Conservation (phyloP, 1,140 invertebrate species). For the Prorops nasuta region DNA sequence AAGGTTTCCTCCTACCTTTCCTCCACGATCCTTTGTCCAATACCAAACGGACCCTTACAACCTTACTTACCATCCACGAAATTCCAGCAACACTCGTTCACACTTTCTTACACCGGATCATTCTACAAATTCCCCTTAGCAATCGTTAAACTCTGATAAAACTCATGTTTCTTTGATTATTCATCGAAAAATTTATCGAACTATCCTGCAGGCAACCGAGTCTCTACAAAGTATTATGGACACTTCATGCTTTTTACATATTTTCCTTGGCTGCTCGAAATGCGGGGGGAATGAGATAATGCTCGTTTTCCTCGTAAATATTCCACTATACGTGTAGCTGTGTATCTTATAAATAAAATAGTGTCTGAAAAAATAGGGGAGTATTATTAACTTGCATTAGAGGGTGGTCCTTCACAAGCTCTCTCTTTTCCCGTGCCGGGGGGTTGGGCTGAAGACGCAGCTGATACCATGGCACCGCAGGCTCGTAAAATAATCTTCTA, state of each 20-base stretch:
- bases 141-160: too few species aligned
- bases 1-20: slow-evolving; percentile 27
- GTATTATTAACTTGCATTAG: slow-evolving; percentile 49
- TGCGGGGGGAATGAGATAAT: slow-evolving; percentile 23
- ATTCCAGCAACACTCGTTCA: background rate
- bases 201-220: too few species aligned
- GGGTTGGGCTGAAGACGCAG: slow-evolving; percentile 25
- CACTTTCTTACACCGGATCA: too few species aligned
- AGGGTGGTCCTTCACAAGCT: slow-evolving; percentile 25
- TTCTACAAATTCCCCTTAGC: too few species aligned
- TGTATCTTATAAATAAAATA: slow-evolving; percentile 45
- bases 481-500: slow-evolving; percentile 42
- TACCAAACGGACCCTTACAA: slow-evolving; percentile 12
- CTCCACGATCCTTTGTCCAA: slow-evolving; percentile 33
- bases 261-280: too few species aligned
- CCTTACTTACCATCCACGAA: background rate
- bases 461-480: slow-evolving; percentile 40
- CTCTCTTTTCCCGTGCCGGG: background rate
- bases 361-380: slow-evolving; percentile 44
- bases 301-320: slow-evolving; percentile 27
- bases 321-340: slow-evolving; percentile 17
- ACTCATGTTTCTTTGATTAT: too few species aligned
- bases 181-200: too few species aligned
- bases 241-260: too few species aligned
- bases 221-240: too few species aligned